Evolutionary conservation across 1,140 invertebrate species (phyloP), one percentile per base, ranked within the genome.

Genomic region (Contarinia nasturtii): DNA sequence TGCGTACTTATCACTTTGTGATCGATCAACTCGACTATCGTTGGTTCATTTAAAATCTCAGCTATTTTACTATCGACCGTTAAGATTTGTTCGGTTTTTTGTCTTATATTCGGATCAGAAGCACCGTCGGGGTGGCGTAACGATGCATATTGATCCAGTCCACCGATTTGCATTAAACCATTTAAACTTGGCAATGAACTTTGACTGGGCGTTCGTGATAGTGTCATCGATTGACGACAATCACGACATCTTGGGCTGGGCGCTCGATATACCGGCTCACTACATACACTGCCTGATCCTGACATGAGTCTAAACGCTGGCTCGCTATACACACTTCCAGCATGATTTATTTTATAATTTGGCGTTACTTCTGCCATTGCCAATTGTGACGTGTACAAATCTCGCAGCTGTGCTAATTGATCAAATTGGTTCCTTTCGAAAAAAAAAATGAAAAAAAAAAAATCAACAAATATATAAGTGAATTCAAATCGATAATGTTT

Each of bases 111-210:
- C 11, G 87, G 85, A 73, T 91, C 87, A 4, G 87, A 92, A 21
- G 87, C 85, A 36, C 86, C 86, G 57, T 92, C 87, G 1, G 86
- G 86, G 67, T 89, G 85, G 54, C 82, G 71, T 12, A 87, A 63
- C 48, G 77, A 78, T 3, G 83, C 80, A 48, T 64, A 64, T 44
- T 63, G 61, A 33, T 63, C 61, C 61, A 87, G 79, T 53, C 80
- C 63, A 7, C 69, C 68, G 38, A 72, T 71, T 46, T 69, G 67
- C 54, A 70, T 70, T 20, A 63, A 62, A 43, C 61, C 61, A 47
- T 62, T 64, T 27, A 64, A 37, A 22, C 62, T 64, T 45, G 61
- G 62, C 45, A 64, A 47, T 21, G 58, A 61, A 18, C 56, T 58
- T 44, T 64, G 60, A 36, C 61, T 63, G 15, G 62, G 61, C 40